phyloP scores from a whole-genome alignment of 1,140 invertebrate species.

The Oscheius sp. region DNA sequence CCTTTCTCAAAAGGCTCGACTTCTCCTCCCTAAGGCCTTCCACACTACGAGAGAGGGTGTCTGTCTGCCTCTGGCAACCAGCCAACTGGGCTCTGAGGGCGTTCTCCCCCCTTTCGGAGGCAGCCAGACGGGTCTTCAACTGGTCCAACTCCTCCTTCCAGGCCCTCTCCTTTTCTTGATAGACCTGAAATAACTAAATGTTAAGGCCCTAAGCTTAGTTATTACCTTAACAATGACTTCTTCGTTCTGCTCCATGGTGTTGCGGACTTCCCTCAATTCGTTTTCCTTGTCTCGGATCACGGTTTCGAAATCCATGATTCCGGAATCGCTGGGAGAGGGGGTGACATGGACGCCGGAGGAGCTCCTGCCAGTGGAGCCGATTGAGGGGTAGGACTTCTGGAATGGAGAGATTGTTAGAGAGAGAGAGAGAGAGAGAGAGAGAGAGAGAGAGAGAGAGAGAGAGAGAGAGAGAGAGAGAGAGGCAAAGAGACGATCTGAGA shows the following conservation, averaged over 20 bases:
- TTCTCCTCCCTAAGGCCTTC: conserved; percentile 45
- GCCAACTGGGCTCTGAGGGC: conserved; percentile 25
- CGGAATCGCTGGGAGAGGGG: conserved; percentile 52
- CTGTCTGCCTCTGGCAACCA: conserved; percentile 36
- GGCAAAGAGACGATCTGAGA: no score
- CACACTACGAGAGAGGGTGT: conserved; percentile 44
- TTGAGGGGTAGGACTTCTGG: not conserved
- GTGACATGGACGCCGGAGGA: conserved; percentile 51
- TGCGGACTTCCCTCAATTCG: conserved; percentile 44
- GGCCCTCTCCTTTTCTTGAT: conserved; percentile 52
- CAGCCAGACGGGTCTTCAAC: conserved; percentile 40
- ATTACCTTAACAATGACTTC: conserved; percentile 47
- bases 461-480: no score
- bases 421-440: no score
- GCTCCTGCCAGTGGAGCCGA: conserved; percentile 31
- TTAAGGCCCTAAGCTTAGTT: not conserved
- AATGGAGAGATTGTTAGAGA: no score
- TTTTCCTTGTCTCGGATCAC: conserved; percentile 52
- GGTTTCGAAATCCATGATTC: conserved; percentile 53
- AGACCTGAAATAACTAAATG: conserved; percentile 40
- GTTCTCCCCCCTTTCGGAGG: conserved; percentile 38
- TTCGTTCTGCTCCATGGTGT: conserved; percentile 53
- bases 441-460: no score
- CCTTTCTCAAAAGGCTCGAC: conserved; percentile 32
- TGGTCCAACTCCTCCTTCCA: conserved; percentile 45